Conservation (phyloP, 2,888 invertebrate species). For the Trachelus stipa region DNA sequence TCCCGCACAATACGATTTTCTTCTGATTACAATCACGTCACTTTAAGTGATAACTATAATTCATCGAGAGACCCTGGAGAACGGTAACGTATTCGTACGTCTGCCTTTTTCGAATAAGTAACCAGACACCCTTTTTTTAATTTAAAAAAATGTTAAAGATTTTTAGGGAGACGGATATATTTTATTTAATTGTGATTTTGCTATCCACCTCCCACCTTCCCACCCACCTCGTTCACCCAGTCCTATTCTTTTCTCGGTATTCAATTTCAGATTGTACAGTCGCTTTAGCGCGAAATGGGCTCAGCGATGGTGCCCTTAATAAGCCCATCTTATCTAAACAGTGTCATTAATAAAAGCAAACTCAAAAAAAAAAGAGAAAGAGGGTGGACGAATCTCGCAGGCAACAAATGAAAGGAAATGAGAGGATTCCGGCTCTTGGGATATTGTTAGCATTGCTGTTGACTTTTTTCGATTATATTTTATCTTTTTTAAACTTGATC, state of each 20-base stretch:
- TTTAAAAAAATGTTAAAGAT: neutral
- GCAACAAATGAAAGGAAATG: constrained; percentile 11
- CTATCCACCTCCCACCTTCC: neutral
- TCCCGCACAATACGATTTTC: neutral
- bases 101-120: neutral
- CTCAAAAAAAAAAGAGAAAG: neutral
- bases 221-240: neutral
- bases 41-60: neutral
- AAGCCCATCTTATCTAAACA: constrained; percentile 19
- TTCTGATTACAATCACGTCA: neutral
- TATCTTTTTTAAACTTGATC: neutral
- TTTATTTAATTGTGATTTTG: neutral
- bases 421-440: constrained; percentile 6
- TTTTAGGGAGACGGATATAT: neutral
- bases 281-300: constrained; percentile 8
- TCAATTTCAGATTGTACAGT: constrained; percentile 2
- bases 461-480: neutral
- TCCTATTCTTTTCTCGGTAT: neutral
- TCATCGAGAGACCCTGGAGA: neutral
- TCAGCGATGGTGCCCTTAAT: constrained; percentile 3
- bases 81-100: neutral
- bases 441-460: neutral
- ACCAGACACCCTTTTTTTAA: neutral
- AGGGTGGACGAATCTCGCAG: neutral
- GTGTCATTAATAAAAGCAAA: constrained; percentile 19